Evolutionary conservation across 2,113 vertebrate species (phyloP), one percentile per base, ranked within the genome.

Genomic region (Manacus vitellinus): DNA sequence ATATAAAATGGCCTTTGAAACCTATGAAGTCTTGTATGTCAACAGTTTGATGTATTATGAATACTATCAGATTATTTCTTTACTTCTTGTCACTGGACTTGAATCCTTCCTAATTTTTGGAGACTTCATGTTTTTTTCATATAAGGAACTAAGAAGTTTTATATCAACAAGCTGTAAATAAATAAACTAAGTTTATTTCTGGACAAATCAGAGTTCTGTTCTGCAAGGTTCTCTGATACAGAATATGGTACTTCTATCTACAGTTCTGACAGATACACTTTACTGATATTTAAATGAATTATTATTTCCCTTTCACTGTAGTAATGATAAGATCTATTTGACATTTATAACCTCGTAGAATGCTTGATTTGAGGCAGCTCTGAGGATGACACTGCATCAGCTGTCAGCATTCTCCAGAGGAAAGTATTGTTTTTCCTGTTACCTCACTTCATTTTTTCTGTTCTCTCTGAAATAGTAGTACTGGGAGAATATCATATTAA

Each of bases 291-390:
- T 94, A 94, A 94, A 66, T 51, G 22, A 95, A 68, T 75, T 35
- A 86, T 95, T 92, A 89, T 92, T 97, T 96, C 14, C 65, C 33
- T 85, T 84, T 95, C 41, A 51, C 25, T 91, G 41, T 39, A 59
- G 14, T 39, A 95, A 59, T 77, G 31, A 23, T 85, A 86, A 77
- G 20, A n/a, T n/a, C n/a, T n/a, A n/a, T n/a, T n/a, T n/a, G n/a
- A n/a, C n/a, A n/a, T n/a, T n/a, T n/a, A n/a, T n/a, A n/a, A n/a
- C n/a, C n/a, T n/a, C n/a, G n/a, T n/a, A n/a, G n/a, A n/a, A n/a
- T n/a, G n/a, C n/a, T n/a, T n/a, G n/a, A n/a, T n/a, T n/a, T n/a
- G n/a, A n/a, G n/a, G n/a, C n/a, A n/a, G n/a, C n/a, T n/a, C n/a
- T n/a, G n/a, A n/a, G n/a, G n/a, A n/a, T n/a, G n/a, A n/a, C n/a